Evolutionary conservation across 2,888 invertebrate genomes (phyloP), one percentile per base, ranked within the genome.

Genomic region (Zelleria hepariella): DNA sequence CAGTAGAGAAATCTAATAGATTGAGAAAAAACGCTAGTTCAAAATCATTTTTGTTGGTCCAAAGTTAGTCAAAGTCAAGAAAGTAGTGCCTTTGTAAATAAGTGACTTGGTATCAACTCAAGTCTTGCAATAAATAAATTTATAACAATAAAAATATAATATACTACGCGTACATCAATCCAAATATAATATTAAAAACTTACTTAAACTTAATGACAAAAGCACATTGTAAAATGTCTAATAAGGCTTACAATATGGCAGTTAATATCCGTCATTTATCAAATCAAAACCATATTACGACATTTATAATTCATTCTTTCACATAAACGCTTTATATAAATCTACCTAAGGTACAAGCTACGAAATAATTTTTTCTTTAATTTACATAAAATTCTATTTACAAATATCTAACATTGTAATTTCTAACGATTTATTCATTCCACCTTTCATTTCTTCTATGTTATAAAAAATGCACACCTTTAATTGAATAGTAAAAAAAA

Each of bases 41-140:
- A 69, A 80, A 80, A 75, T 81, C 77, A 81, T 78, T 70, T 21
- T 10, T 5, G 3, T 83, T 84, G 83, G 83, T 82, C 84, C 84
- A 67, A 75, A 78, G 69, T 72, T 51, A 74, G 75, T 70, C 75
- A 73, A 72, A 76, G 68, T 66, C 60, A n/a, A 58, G 64, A 24
- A 60, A 48, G 57, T 61, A 42, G 15, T 42, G 32, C 15, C 1
- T 3, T 2, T 15, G 4, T 10, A 42, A 15, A 2, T 15, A 1
- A 42, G 10, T 42, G 3, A 42, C 15, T 42, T 5, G 15, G 15
- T 5, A 32, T 10, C 10, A 7, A 32, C 32, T 32, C 32, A 32
- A 5, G 32, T 6, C 8, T 10, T 10, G 10, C 10, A 32, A 32
- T 42, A 42, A 42, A 0, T 42, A 15, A 42, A 42, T 0, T 15